A percentile compares a stretch with the other conserved stretches of the same genome.
These are phyloP conservation scores for Rhaphigaster nebulosa DNA, from an alignment of 2,888 invertebrate species.

Conservation along the genomic window DNA sequence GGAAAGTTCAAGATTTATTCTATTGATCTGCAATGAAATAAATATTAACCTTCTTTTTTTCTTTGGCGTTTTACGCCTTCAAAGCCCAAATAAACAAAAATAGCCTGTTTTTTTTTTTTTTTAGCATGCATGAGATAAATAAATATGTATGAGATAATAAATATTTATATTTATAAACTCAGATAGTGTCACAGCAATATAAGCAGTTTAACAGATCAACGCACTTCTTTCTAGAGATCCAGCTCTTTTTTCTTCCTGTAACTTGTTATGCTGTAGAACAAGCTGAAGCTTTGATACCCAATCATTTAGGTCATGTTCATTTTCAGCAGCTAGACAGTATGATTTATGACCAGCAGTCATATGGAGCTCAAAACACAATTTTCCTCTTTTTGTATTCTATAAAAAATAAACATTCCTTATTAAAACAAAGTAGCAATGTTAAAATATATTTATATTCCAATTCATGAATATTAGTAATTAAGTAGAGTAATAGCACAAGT, in stretches of 20 bases:
- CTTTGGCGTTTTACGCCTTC: no score
- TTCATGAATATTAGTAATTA: background rate
- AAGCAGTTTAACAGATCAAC: background rate
- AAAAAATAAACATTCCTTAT: slow-evolving; percentile 63
- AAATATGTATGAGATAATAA: background rate
- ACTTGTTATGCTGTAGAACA: slow-evolving; percentile 86
- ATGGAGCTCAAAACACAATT: slow-evolving; percentile 88
- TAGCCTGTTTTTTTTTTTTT: no score
- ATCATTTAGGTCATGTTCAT: slow-evolving; percentile 83
- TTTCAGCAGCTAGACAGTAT: slow-evolving; percentile 88
- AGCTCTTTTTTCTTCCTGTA: slow-evolving; percentile 76
- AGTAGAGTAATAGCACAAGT: no score
- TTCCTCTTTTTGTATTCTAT: slow-evolving; percentile 86
- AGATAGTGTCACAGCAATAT: background rate
- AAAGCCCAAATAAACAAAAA: no score
- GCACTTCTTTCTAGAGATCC: slow-evolving; percentile 76
- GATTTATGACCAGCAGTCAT: slow-evolving; percentile 90
- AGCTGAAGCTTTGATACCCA: slow-evolving; percentile 88
- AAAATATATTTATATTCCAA: background rate
- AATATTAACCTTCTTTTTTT: background rate
- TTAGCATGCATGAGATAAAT: background rate
- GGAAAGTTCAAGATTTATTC: background rate
- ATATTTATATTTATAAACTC: background rate
- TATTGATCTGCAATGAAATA: background rate
- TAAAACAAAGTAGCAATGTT: background rate